phyloP scores from a whole-genome alignment of 2,113 vertebrate species.

The Acanthochromis polyacanthus region DNA sequence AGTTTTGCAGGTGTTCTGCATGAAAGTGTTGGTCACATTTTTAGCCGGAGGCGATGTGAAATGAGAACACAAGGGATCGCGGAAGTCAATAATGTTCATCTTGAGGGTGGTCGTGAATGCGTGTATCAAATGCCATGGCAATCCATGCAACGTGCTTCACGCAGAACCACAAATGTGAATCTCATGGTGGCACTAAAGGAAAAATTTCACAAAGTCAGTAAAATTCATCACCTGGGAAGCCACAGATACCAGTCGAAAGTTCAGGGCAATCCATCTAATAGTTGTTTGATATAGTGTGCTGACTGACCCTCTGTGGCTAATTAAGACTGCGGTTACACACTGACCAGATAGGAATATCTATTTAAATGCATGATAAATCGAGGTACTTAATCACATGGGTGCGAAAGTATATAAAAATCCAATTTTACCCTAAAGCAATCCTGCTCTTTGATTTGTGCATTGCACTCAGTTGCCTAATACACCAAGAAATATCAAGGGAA shows the following conservation, averaged over 20 bases:
- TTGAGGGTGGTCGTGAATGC: not conserved
- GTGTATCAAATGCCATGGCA: not conserved
- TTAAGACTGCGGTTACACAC: not conserved
- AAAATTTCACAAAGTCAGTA: not conserved
- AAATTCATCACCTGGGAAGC: not conserved
- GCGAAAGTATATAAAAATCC: not conserved
- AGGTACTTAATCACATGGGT: not conserved
- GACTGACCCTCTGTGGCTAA: not conserved
- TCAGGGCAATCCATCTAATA: too few relatives aligned
- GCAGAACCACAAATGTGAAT: not conserved
- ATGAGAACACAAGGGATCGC: not conserved
- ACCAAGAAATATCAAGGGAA: not conserved
- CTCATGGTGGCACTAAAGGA: not conserved
- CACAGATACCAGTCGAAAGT: too few relatives aligned
- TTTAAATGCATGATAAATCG: not conserved
- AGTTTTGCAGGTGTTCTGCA: too few relatives aligned
- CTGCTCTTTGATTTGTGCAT: not conserved
- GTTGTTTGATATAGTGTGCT: too few relatives aligned
- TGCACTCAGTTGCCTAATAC: not conserved
- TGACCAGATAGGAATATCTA: not conserved
- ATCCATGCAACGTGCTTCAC: not conserved
- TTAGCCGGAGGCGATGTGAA: too few relatives aligned
- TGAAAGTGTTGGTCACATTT: too few relatives aligned
- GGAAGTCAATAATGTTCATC: not conserved
- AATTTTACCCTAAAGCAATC: not conserved